These are phyloP conservation scores for Butorides virescens DNA, from an alignment of 2,113 vertebrate species.

Conservation along the genomic window DNA sequence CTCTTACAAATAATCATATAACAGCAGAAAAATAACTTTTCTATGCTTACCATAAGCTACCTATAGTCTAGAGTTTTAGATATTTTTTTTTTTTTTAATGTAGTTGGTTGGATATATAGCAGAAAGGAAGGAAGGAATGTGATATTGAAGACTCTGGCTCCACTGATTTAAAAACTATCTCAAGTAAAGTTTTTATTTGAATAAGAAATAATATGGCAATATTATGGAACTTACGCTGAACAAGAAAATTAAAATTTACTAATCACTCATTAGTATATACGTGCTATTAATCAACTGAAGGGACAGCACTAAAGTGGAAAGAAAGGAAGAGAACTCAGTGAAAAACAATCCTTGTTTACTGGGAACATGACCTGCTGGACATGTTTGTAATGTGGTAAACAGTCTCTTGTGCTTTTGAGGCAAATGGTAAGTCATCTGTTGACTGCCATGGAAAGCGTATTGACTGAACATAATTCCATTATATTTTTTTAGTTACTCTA, in stretches of 20 bases:
- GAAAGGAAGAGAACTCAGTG: background rate
- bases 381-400: background rate
- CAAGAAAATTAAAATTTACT: background rate
- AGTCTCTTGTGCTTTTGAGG: background rate
- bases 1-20: background rate
- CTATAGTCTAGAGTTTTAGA: background rate
- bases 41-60: background rate
- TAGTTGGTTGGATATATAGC: background rate
- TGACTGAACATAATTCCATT: background rate
- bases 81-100: background rate
- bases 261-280: background rate
- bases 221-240: background rate
- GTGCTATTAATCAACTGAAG: background rate
- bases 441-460: background rate
- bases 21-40: background rate
- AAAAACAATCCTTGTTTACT: background rate
- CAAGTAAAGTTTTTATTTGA: background rate
- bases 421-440: background rate
- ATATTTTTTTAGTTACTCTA: background rate
- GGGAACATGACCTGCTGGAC: background rate
- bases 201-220: background rate
- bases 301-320: background rate
- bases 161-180: background rate
- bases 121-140: background rate
- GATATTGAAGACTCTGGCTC: background rate